phyloP scores from a whole-genome alignment of 2,888 invertebrate genomes.

The Drosophila tripunctata region DNA sequence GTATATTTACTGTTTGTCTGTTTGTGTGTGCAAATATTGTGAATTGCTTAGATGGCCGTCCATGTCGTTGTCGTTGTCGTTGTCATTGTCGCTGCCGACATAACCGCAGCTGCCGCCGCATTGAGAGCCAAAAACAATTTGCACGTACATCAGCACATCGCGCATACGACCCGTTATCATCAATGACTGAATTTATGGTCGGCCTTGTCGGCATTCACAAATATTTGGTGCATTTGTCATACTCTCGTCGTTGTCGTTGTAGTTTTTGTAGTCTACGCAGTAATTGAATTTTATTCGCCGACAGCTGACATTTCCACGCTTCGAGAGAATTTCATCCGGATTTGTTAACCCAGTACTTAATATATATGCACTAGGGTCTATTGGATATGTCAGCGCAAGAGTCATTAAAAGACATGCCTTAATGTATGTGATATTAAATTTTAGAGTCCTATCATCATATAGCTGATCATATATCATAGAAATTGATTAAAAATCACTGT shows the following conservation, averaged over 20 bases:
- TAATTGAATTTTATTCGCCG: conserved; percentile 61
- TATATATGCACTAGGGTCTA: too few relatives aligned
- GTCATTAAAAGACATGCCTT: too few relatives aligned
- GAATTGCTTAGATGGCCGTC: conserved; percentile 41
- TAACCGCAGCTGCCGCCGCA: conserved; percentile 12
- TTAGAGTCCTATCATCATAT: too few relatives aligned
- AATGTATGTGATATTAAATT: too few relatives aligned
- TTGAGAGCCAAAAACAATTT: conserved; percentile 49
- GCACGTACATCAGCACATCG: conserved; percentile 42
- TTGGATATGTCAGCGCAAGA: too few relatives aligned
- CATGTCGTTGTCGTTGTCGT: conserved; percentile 8
- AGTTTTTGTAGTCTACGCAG: conserved; percentile 9
- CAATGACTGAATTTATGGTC: conserved; percentile 59
- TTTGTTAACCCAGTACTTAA: too few relatives aligned
- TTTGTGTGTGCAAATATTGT: conserved; percentile 50
- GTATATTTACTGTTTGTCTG: conserved; percentile 2
- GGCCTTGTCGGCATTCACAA: conserved; percentile 50
- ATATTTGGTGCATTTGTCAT: conserved; percentile 52
- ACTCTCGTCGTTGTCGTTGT: conserved; percentile 10
- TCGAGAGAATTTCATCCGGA: conserved; percentile 10
- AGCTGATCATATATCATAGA: too few relatives aligned
- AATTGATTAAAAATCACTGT: too few relatives aligned
- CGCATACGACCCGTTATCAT: conserved; percentile 68
- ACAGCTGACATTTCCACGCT: conserved; percentile 37
- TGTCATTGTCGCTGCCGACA: conserved; percentile 15